Evolutionary conservation across 2,888 invertebrate genomes (phyloP).

Genomic region (Xylocampa areola): DNA sequence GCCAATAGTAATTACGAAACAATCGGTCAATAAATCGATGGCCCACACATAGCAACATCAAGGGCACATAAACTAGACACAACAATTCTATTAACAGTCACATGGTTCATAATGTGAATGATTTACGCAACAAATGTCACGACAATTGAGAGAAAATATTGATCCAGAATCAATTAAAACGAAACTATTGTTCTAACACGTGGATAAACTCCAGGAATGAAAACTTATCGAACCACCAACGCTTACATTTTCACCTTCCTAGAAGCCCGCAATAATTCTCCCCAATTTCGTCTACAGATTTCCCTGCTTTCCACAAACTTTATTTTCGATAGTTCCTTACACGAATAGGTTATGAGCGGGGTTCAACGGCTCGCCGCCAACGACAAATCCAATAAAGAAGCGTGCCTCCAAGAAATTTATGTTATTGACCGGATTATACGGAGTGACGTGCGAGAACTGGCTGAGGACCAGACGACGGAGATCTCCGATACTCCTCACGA

Average conservation of each 20-base stretch:
- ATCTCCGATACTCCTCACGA: conserved; percentile 64
- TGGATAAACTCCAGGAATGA: conserved; percentile 3
- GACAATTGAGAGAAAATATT: conserved; percentile 42
- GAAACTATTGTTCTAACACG: not conserved
- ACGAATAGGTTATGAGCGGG: conserved; percentile 74
- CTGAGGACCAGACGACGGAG: conserved; percentile 70
- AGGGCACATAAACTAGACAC: conserved; percentile 27
- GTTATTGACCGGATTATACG: conserved; percentile 87
- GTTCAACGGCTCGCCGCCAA: conserved; percentile 79
- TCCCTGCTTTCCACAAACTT: conserved; percentile 70
- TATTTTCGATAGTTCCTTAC: conserved; percentile 76
- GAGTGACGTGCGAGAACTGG: conserved; percentile 81
- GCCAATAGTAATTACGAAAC: conserved; percentile 36
- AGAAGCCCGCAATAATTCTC: conserved; percentile 47
- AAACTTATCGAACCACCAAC: conserved; percentile 10
- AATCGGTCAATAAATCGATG: conserved; percentile 44
- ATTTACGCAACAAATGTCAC: conserved; percentile 37
- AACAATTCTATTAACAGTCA: conserved; percentile 34
- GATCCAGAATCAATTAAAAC: conserved; percentile 23
- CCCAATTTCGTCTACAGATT: conserved; percentile 67
- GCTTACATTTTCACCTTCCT: conserved; percentile 29
- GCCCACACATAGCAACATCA: conserved; percentile 25
- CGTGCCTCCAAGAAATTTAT: conserved; percentile 85
- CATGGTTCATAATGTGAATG: conserved; percentile 35
- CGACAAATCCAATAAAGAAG: conserved; percentile 86